Conservation (phyloP, 2,113 vertebrate species). For the Merops nubicus region DNA sequence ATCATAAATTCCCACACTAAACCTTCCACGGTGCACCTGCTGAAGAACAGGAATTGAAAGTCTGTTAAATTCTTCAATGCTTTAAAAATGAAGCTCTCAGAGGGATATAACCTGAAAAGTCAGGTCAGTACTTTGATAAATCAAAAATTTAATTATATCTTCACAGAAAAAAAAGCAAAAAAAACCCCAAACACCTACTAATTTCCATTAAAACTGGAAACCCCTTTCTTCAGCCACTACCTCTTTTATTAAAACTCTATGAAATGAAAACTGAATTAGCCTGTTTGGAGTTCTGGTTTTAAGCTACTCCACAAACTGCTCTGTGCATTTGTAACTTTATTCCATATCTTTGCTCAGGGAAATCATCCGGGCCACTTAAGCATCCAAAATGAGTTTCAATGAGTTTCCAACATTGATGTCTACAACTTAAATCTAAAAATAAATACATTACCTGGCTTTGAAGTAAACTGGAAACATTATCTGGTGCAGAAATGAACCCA, state of each 20-base stretch:
- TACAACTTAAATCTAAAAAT: background rate
- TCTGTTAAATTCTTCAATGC: background rate
- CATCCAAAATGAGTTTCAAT: background rate
- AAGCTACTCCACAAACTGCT: background rate
- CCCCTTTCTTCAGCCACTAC: background rate
- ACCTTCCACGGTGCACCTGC: background rate
- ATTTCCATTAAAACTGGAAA: background rate
- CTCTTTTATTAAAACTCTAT: background rate
- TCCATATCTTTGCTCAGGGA: background rate
- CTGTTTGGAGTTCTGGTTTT: background rate
- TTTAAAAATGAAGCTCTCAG: background rate
- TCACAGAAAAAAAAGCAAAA: background rate
- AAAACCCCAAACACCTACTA: background rate
- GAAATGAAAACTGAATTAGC: background rate
- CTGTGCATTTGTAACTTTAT: background rate
- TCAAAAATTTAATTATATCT: background rate
- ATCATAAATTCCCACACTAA: background rate
- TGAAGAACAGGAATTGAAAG: background rate
- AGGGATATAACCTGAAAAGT: background rate
- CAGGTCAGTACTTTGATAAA: background rate
- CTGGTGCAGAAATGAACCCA: background rate
- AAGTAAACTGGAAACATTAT: background rate
- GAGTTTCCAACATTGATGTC: background rate
- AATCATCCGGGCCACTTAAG: background rate
- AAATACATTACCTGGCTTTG: background rate